phyloP scores from a whole-genome alignment of 2,113 vertebrate species.

The Acrocephalus kingi region DNA sequence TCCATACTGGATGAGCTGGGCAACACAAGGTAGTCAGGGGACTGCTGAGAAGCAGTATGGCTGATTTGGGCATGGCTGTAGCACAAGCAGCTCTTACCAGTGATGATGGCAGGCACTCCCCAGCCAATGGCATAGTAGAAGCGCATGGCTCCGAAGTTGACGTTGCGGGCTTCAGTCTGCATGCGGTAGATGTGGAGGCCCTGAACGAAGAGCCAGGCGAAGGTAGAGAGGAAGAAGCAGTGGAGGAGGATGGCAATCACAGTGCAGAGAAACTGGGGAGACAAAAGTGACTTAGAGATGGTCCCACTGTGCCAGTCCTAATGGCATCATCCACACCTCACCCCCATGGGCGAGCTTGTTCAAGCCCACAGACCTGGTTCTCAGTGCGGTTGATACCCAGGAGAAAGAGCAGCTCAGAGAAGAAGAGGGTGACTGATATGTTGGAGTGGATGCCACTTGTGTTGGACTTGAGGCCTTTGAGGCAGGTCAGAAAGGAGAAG shows the following conservation, averaged over 20 bases:
- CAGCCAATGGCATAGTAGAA: slow-evolving; percentile 98
- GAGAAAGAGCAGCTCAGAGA: slow-evolving; percentile 92
- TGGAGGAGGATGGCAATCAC: slow-evolving; percentile 95
- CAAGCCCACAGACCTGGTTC: slow-evolving; percentile 84
- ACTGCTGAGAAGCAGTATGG: background rate
- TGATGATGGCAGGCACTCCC: slow-evolving; percentile 96
- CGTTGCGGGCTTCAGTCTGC: slow-evolving; percentile 92
- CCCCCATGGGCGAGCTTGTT: rapidly evolving
- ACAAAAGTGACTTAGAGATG: background rate
- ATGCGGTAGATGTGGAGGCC: slow-evolving; percentile 96
- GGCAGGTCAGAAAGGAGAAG: slow-evolving; percentile 86
- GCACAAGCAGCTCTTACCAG: slow-evolving; percentile 75
- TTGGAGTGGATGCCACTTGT: slow-evolving; percentile 93
- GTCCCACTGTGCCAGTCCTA: background rate
- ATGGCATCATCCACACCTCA: background rate
- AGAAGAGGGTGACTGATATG: slow-evolving; percentile 86
- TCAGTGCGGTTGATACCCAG: slow-evolving; percentile 93
- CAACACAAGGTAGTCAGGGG: background rate
- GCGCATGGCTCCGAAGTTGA: slow-evolving; percentile 96
- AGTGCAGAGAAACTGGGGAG: slow-evolving; percentile 89
- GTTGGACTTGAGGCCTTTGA: slow-evolving; percentile 96
- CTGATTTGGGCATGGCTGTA: background rate
- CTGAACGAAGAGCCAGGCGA: slow-evolving; percentile 96
- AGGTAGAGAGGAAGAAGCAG: slow-evolving; percentile 96
- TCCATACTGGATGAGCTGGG: rapidly evolving